Evolutionary conservation across 2,113 vertebrate species (phyloP).

Genomic region (Lipophrys pholis): DNA sequence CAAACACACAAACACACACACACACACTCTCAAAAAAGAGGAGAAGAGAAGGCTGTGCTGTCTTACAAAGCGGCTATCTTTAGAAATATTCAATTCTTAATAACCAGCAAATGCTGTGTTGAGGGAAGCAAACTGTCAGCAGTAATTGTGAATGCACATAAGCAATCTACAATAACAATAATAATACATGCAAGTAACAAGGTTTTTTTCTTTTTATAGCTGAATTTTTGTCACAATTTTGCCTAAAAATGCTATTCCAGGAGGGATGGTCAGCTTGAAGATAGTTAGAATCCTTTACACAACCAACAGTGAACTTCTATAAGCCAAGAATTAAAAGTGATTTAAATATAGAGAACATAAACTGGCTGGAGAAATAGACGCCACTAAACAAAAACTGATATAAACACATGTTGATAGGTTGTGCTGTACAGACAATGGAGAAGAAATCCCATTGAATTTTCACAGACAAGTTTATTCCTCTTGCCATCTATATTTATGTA

Average conservation of each 20-base stretch:
- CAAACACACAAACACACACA: not conserved
- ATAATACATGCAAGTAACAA: constrained; percentile 9
- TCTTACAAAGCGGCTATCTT: not conserved
- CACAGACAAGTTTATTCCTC: not conserved
- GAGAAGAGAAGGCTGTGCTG: not conserved
- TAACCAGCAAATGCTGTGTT: too few species aligned
- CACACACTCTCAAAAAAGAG: not conserved
- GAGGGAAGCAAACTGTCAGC: not conserved
- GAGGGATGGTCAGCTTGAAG: constrained; percentile 12
- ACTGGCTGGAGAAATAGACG: too few species aligned
- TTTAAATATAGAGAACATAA: too few species aligned
- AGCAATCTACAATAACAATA: constrained; percentile 11
- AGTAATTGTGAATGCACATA: not conserved
- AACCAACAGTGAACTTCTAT: too few species aligned
- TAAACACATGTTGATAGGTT: too few species aligned
- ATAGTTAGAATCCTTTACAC: too few species aligned
- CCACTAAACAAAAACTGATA: too few species aligned
- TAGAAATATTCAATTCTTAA: not conserved
- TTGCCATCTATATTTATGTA: not conserved
- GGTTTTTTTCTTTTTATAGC: not conserved
- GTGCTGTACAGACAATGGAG: too few species aligned
- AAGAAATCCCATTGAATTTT: too few species aligned
- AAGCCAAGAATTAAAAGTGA: too few species aligned
- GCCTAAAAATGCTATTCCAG: constrained; percentile 16
- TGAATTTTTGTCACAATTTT: constrained; percentile 4